Percentiles rank a stretch among this genome's conserved stretches.
phyloP scores from a whole-genome alignment of 2,888 invertebrate species.

The Digitonthophagus gazella region DNA sequence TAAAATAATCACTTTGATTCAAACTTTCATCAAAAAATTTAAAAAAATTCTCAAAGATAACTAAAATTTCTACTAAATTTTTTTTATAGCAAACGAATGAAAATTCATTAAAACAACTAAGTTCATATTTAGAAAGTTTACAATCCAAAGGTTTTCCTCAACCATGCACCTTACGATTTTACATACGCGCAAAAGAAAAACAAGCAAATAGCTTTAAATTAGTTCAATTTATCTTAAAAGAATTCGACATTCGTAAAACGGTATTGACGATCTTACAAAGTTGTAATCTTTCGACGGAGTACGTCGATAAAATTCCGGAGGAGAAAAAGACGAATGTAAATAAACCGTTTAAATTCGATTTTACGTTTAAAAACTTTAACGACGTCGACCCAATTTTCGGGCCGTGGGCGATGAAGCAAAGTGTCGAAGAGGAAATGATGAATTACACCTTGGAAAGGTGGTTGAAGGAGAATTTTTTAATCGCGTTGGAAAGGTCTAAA shows the following conservation, averaged over 20 bases:
- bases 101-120: slow-evolving; percentile 82
- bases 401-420: slow-evolving; percentile 52
- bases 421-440: slow-evolving; percentile 50
- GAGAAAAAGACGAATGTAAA: slow-evolving; percentile 17
- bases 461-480: slow-evolving; percentile 67
- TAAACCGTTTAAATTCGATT: slow-evolving; percentile 31
- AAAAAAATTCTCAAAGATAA: too few species aligned
- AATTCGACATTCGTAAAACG: slow-evolving; percentile 67
- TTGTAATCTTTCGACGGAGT: slow-evolving; percentile 83
- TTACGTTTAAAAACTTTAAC: slow-evolving; percentile 44
- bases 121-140: slow-evolving; percentile 78
- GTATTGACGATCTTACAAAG: slow-evolving; percentile 75
- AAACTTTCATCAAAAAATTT: too few species aligned
- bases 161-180: slow-evolving; percentile 73
- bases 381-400: slow-evolving; percentile 58
- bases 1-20: too few species aligned
- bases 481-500: slow-evolving; percentile 66
- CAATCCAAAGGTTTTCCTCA: slow-evolving; percentile 62
- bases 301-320: slow-evolving; percentile 71
- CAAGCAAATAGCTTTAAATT: slow-evolving; percentile 59
- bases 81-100: slow-evolving; percentile 78
- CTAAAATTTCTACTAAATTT: slow-evolving; percentile 20
- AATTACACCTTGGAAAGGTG: slow-evolving; percentile 58
- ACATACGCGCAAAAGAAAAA: slow-evolving; percentile 63
- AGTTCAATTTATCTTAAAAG: slow-evolving; percentile 71